Conservation (phyloP, 2,888 invertebrate genomes). For the Nycteola revayana region DNA sequence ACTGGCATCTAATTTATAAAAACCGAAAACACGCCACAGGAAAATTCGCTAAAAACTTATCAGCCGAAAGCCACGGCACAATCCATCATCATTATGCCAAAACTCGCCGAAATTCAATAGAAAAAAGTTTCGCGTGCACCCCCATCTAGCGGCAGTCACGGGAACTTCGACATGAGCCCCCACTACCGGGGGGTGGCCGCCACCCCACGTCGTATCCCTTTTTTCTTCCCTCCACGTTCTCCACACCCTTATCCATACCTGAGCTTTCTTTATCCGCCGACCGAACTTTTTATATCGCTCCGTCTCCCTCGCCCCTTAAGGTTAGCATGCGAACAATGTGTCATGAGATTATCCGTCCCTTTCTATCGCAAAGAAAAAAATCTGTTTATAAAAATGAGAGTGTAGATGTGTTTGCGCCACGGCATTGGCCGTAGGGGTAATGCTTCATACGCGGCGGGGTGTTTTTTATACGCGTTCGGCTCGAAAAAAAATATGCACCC, state of each 20-base stretch:
- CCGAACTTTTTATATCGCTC: constrained; percentile 72
- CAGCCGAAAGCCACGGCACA: constrained; percentile 70
- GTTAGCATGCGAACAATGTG: constrained; percentile 25
- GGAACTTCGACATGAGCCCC: constrained; percentile 55
- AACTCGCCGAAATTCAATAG: constrained; percentile 79
- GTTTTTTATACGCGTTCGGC: constrained; percentile 66
- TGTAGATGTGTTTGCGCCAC: constrained; percentile 64
- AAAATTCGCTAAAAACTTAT: constrained; percentile 73
- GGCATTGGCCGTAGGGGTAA: constrained; percentile 74
- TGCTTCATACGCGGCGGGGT: constrained; percentile 76
- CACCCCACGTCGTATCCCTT: constrained; percentile 77
- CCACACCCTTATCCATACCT: constrained; percentile 81
- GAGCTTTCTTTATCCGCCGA: constrained; percentile 78
- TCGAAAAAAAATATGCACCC: constrained; percentile 74
- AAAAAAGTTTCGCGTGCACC: constrained; percentile 67
- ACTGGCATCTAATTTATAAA: constrained; percentile 62
- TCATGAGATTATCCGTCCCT: constrained; percentile 42
- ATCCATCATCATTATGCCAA: constrained; percentile 81
- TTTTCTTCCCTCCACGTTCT: constrained; percentile 80
- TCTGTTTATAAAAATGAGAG: constrained; percentile 76
- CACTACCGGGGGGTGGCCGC: constrained; percentile 55
- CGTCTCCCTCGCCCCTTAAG: constrained; percentile 51
- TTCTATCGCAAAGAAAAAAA: constrained; percentile 71
- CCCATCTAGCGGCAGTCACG: constrained; percentile 71
- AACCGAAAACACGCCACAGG: constrained; percentile 71